Evolutionary conservation across 2,888 invertebrate genomes (phyloP), one percentile per base, ranked within the genome.

Genomic region (Galerucella pusilla): DNA sequence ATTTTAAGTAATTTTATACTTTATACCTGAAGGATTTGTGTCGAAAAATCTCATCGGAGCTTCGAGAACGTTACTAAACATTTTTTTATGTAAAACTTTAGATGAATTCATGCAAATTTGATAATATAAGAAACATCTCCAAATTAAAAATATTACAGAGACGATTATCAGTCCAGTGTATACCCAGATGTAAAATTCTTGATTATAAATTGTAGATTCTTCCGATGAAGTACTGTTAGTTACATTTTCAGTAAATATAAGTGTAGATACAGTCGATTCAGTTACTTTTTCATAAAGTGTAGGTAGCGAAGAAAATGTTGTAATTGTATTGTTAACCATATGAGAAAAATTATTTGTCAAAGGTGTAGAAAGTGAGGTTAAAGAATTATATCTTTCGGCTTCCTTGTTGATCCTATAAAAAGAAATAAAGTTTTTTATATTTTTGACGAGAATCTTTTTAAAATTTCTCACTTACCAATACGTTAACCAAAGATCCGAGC

Each of bases 1-100:
- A n/a, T n/a, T n/a, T n/a, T n/a, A n/a, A n/a, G n/a, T n/a, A n/a
- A n/a, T n/a, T n/a, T n/a, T n/a, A n/a, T n/a, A 28, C 3, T 3
- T 28, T 88, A 89, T 86, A 91, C 93, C 93, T 12, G 94, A 93
- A 0, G 96, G 94, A 86, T 96, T 95, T 9, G 91, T 92, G 85
- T 96, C 94, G 86, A 96, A 97, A 88, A 96, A 97, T 35, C 91
- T 88, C 90, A 95, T 93, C 0, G 94, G 93, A 0, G 94, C 93
- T 77, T 92, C 89, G 11, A 96, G 86, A 46, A 97, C 90, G 80
- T 92, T 91, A 20, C 90, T 88, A 86, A 96, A 95, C 94, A 96
- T 96, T 42, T 87, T 88, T 83, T 93, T 92, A 87, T 97, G 96
- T 0, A 97, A 88, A 69, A 89, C 90, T 77, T 91, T 91, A 0